These are phyloP conservation scores for Drosophila gaucha DNA, from an alignment of 2,888 invertebrate species.

Conservation along the genomic window DNA sequence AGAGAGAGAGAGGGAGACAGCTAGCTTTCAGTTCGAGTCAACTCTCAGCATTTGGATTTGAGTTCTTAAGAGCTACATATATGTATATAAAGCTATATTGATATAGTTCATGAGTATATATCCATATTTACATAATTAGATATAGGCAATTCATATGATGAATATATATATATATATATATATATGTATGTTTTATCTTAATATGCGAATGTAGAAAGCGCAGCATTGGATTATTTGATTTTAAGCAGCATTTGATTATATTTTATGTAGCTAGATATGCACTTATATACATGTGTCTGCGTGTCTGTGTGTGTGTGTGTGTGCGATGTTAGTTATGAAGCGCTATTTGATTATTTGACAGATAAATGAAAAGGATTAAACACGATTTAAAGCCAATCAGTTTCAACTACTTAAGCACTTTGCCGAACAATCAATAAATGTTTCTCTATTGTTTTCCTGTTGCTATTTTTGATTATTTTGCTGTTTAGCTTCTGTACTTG, in stretches of 20 bases:
- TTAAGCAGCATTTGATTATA: conserved; percentile 27
- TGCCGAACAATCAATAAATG: too few relatives aligned
- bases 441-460: too few relatives aligned
- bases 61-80: conserved; percentile 4
- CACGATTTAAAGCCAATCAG: conserved; percentile 61
- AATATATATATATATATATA: neutral
- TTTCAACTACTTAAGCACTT: conserved; percentile 69
- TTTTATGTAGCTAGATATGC: conserved; percentile 6
- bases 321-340: conserved; percentile 7
- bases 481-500: conserved; percentile 19
- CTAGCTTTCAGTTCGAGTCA: neutral
- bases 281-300: conserved; percentile 3
- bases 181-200: neutral
- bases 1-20: neutral
- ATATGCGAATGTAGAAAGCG: conserved; percentile 20
- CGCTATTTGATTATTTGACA: conserved; percentile 33
- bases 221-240: conserved; percentile 18
- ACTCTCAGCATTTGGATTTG: neutral
- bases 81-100: neutral
- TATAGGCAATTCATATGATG: conserved; percentile 7
- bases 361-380: conserved; percentile 5
- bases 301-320: neutral
- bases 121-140: conserved; percentile 13
- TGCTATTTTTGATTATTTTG: too few relatives aligned
- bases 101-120: conserved; percentile 9